Conservation (phyloP, 2,113 vertebrate genomes). For the Hypocryptadius cinnamomeus region DNA sequence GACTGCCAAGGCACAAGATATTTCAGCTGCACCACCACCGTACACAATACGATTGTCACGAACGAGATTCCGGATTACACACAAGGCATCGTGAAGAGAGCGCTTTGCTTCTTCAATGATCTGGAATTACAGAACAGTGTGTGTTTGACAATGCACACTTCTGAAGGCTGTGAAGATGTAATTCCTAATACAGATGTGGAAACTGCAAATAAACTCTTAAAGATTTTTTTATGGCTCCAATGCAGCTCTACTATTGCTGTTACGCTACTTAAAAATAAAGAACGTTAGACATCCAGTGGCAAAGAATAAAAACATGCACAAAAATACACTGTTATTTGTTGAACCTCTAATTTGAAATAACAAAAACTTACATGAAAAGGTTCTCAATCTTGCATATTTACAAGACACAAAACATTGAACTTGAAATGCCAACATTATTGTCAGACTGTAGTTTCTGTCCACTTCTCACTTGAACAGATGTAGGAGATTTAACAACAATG, state of each 20-base stretch:
- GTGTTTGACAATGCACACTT: not conserved
- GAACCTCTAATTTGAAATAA: not conserved
- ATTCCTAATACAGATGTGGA: not conserved
- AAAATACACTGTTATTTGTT: not conserved
- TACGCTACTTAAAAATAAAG: not conserved
- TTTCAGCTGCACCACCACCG: constrained; percentile 92
- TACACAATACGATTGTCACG: constrained; percentile 92
- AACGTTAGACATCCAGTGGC: not conserved
- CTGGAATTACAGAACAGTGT: constrained; percentile 23
- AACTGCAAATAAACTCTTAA: not conserved
- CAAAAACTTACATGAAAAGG: not conserved
- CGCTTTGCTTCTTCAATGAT: constrained; percentile 97
- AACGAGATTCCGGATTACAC: constrained; percentile 94
- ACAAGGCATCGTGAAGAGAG: constrained; percentile 93
- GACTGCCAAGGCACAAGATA: constrained; percentile 90
- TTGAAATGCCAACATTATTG: not conserved
- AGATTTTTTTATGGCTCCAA: not conserved
- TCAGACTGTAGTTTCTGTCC: not conserved
- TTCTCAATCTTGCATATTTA: not conserved
- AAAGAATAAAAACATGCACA: not conserved
- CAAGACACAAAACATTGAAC: not conserved
- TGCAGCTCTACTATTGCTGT: not conserved
- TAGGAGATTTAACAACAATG: not conserved
- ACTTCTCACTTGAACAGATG: not conserved
- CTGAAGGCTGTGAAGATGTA: not conserved